Base-by-base conservation (phyloP, 2,113 vertebrate genomes). In the Potamarius usumacintae region DNA sequence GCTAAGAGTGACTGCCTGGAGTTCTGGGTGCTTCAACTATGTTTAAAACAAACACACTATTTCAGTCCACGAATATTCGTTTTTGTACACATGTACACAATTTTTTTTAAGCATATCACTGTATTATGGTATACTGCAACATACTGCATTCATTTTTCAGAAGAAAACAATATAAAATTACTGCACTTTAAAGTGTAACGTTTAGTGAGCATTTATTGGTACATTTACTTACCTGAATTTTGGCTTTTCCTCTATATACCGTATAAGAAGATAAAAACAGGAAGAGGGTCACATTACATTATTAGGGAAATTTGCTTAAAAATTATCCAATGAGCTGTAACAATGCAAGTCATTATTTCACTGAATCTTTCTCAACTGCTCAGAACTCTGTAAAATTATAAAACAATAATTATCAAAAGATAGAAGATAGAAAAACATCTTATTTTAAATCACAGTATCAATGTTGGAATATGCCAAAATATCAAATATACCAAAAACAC, bases 161-260 rank as follows among this genome's bases (percentile, higher is more conserved):
- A n/a, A 53, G 22, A 55, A 5, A 53, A 2, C 22, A 27, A 27
- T 42, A 55, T 27, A 55, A 55, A 15, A 15, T 60, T 58, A n/a
- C 34, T 10, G 25, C 2, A n/a, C 72, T 67, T 9, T 27, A 78
- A 78, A 53, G 5, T 50, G 11, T 78, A 18, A 12, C 15, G 42
- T 42, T 20, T 77, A 53, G 22, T 15, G 12, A 25, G 0, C 4
- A 53, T 53, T 20, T 53, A 55, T 27, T 58, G 15, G 14, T 0
- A 58, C 7, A 80, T 34, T 30, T 83, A 97, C 97, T 97, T 94
- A 97, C 97, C 97, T 97, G 94, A 95, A 97, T 94, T 96, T 97
- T 91, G 97, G 97, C 95, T 97, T 98, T 93, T 96, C 97, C 89
- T 97, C 97, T 97, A 89, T 91, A 58, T 80, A 30, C 30, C 30